Evolutionary conservation across 1,140 invertebrate genomes (phyloP).

Genomic region (Drosophila virilis): DNA sequence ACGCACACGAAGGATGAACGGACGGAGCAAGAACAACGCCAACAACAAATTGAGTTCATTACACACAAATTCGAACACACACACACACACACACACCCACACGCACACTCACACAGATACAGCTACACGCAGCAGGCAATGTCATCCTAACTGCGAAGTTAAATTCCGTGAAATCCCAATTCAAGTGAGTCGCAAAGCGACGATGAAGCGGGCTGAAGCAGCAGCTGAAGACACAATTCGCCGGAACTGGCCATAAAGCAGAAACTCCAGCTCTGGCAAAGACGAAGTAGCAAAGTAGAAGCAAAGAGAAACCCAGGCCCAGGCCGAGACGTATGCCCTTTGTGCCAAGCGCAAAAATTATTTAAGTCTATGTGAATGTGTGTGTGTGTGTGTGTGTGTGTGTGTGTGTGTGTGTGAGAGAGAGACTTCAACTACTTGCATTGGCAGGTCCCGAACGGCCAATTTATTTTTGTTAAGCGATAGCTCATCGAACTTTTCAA

Average conservation of each 20-base stretch:
- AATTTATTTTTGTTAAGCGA: slow-evolving; percentile 15
- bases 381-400: neutral
- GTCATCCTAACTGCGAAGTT: slow-evolving; percentile 77
- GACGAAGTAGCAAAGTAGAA: slow-evolving; percentile 24
- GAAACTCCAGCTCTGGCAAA: slow-evolving; percentile 58
- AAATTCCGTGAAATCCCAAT: slow-evolving; percentile 81
- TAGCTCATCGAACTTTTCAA: slow-evolving; percentile 20
- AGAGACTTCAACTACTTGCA: slow-evolving; percentile 22
- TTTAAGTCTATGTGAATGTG: neutral
- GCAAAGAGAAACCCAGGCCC: slow-evolving; percentile 59
- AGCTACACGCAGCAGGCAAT: slow-evolving; percentile 46
- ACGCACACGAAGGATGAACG: slow-evolving; percentile 19
- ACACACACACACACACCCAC: slow-evolving; percentile 23
- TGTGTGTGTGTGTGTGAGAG: neutral
- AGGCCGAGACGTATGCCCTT: slow-evolving; percentile 70
- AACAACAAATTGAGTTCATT: slow-evolving; percentile 46
- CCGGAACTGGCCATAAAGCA: slow-evolving; percentile 79
- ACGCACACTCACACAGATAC: slow-evolving; percentile 7
- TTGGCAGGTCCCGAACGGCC: slow-evolving; percentile 6
- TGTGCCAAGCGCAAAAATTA: neutral
- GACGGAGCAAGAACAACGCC: slow-evolving; percentile 10
- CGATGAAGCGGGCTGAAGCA: slow-evolving; percentile 20
- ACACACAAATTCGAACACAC: slow-evolving; percentile 46
- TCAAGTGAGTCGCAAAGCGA: slow-evolving; percentile 68
- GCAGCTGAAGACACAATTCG: slow-evolving; percentile 79